Evolutionary conservation across 2,888 invertebrate genomes (phyloP), one percentile per base, ranked within the genome.

Genomic region (Salticus scenicus): DNA sequence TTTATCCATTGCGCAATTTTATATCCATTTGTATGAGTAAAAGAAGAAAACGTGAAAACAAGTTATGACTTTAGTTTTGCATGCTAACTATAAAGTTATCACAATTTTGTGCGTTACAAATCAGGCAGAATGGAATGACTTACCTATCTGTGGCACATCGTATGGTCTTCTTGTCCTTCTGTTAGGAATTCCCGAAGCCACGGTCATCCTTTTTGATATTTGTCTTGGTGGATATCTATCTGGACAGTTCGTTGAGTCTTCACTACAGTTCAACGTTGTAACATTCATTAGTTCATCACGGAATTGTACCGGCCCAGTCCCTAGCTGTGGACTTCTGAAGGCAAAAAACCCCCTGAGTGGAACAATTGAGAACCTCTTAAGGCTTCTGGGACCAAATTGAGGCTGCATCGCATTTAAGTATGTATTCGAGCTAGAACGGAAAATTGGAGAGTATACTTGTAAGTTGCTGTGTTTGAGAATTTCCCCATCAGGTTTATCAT

Each of bases 131-230:
- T n/a, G n/a, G n/a, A n/a, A n/a, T n/a, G 57, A 57, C 57, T 57
- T 12, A 57, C 57, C 57, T 24, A 57, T 57, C 24, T 57, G 57
- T 57, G 57, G 57, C 57, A 57, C 57, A 57, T 57, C 57, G 24
- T 57, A 57, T 4, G 57, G 57, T 57, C 57, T 57, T 17, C 47
- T 7, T 47, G 47, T 47, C n/a, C 47, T n/a, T 37, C 7, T 37
- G 24, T 24, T 57, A 1, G 20, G 20, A 5, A 57, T 12, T 24
- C 57, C 57, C 17, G 57, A 20, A 57, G 20, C 24, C 24, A 20
- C 4, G 2, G 57, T 24, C 57, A 57, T 57, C 24, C 57, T n/a
- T 24, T 57, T 57, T 1, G 57, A 57, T 24, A 57, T 57, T 12
- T n/a, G 57, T 24, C 57, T 57, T 24, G 57, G 24, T 5, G 20